Conservation (phyloP, 2,797 vertebrate species). For the Aselliscus stoliczkanus region DNA sequence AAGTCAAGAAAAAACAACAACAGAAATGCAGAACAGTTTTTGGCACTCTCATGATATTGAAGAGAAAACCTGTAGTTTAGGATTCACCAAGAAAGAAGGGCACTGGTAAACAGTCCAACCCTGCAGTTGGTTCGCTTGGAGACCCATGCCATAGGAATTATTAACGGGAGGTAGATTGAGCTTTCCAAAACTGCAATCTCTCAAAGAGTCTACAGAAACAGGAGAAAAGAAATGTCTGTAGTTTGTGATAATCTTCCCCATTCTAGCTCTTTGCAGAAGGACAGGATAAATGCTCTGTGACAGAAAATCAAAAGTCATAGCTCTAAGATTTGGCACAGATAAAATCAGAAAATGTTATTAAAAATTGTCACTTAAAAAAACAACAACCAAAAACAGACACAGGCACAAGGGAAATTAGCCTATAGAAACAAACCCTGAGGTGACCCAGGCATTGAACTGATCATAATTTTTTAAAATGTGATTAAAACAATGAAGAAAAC, state of each 20-base stretch:
- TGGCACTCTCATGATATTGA: too few relatives aligned
- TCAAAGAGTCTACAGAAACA: neutral
- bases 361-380: neutral
- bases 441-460: neutral
- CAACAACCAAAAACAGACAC: neutral
- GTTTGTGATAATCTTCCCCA: neutral
- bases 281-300: neutral
- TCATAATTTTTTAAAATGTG: neutral
- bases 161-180: neutral
- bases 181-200: neutral
- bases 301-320: neutral
- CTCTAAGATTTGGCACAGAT: neutral
- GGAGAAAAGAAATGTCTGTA: too few relatives aligned
- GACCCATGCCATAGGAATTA: neutral
- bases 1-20: too few relatives aligned
- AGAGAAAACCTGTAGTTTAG: too few relatives aligned
- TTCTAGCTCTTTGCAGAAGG: neutral
- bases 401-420: neutral
- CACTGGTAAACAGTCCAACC: neutral
- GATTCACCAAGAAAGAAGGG: too few relatives aligned
- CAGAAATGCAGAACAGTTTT: too few relatives aligned
- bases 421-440: neutral
- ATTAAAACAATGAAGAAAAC: neutral
- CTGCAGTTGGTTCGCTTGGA: too few relatives aligned
- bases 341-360: neutral